A percentile compares a stretch with the other conserved stretches of the same genome.
These are phyloP conservation scores for Sphenodon punctatus DNA, from an alignment of 2,797 vertebrate species.

Conservation along the genomic window DNA sequence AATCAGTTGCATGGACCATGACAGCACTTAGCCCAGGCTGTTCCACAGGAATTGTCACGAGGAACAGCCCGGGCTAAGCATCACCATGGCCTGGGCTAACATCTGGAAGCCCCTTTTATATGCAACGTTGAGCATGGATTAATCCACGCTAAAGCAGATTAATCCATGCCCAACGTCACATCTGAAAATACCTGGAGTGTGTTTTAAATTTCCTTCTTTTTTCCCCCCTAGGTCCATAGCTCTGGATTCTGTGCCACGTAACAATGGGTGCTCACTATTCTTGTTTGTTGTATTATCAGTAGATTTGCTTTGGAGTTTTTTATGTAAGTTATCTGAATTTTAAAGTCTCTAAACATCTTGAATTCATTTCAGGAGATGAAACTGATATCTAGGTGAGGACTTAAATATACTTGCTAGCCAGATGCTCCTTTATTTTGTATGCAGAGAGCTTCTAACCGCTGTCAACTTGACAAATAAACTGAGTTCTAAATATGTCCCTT, in stretches of 20 bases:
- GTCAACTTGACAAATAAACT: constrained; percentile 60
- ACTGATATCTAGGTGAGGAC: constrained; percentile 45
- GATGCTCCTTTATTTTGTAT: constrained; percentile 56
- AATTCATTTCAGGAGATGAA: constrained; percentile 60
- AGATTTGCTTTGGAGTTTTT: background rate
- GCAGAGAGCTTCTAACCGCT: constrained; percentile 53
- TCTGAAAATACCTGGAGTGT: too few relatives aligned
- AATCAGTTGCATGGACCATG: too few relatives aligned
- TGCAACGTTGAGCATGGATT: too few relatives aligned
- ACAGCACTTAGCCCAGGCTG: too few relatives aligned
- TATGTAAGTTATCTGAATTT: constrained; percentile 24
- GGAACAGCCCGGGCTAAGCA: too few relatives aligned
- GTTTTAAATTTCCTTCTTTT: background rate
- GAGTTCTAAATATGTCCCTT: constrained; percentile 50
- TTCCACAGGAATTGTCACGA: too few relatives aligned
- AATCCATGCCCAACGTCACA: too few relatives aligned
- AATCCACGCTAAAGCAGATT: too few relatives aligned
- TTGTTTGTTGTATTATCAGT: background rate
- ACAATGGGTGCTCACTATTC: background rate
- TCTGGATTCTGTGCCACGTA: background rate
- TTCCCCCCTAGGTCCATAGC: background rate
- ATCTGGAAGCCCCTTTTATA: too few relatives aligned
- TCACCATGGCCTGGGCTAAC: too few relatives aligned
- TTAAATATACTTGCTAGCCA: constrained; percentile 58
- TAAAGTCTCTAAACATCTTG: constrained; percentile 42